Percentiles rank a stretch among this genome's conserved stretches.
Evolutionary conservation across 2,113 vertebrate species (phyloP).

Genomic region (Phylloscopus whistleri): DNA sequence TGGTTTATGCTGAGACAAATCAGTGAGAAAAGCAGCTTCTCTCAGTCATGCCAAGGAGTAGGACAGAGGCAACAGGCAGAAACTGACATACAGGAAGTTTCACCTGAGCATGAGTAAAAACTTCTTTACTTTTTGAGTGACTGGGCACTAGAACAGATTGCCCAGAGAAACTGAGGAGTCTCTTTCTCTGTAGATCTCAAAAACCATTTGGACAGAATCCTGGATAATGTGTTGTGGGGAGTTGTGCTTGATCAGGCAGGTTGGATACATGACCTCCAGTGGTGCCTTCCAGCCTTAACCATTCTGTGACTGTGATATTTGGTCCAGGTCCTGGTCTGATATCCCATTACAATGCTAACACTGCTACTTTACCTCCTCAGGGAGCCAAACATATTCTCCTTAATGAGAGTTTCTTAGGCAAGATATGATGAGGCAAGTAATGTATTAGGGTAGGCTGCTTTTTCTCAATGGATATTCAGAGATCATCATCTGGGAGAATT

Average conservation of each 20-base stretch:
- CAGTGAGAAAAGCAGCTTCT: neutral
- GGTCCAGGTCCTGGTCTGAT: neutral
- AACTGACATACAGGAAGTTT: neutral
- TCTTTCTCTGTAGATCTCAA: neutral
- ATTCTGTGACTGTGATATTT: neutral
- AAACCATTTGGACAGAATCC: neutral
- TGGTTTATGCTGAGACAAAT: neutral
- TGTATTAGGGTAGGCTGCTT: neutral
- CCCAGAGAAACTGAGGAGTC: neutral
- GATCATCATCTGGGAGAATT: constrained; percentile 20
- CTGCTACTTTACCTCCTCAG: neutral
- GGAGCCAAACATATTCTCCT: neutral
- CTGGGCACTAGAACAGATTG: neutral
- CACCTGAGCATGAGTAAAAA: neutral
- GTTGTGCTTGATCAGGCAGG: neutral
- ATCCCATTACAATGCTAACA: neutral
- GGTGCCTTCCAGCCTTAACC: neutral
- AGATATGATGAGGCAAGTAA: neutral
- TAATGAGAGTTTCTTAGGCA: neutral
- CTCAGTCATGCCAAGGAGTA: neutral
- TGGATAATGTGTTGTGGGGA: neutral
- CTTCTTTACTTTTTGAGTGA: neutral
- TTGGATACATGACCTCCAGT: neutral
- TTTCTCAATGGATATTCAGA: constrained; percentile 18
- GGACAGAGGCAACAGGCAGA: neutral